phyloP scores from a whole-genome alignment of 1,140 invertebrate species.

The Cheumatopsyche charites region DNA sequence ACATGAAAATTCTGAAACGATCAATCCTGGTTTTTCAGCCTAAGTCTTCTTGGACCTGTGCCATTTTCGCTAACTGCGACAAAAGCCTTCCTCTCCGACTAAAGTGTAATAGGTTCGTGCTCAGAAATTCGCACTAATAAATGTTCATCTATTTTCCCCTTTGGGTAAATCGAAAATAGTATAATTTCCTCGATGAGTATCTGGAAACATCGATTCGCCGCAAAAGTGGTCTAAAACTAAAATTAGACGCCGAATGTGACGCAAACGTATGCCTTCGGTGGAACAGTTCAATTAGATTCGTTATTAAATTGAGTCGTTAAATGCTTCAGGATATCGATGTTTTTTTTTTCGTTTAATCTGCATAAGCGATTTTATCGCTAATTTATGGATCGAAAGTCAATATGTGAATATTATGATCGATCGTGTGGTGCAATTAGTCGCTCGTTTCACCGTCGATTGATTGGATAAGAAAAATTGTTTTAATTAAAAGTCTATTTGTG shows the following conservation, averaged over 20 bases:
- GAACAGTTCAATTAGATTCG: neutral
- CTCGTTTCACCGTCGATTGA: neutral
- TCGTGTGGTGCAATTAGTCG: too few species aligned
- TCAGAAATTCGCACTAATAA: too few species aligned
- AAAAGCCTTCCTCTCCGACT: neutral
- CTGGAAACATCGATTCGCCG: neutral
- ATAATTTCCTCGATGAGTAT: neutral
- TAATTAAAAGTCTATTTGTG: neutral
- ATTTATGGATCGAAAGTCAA: neutral
- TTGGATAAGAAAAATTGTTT: neutral
- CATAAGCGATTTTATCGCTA: neutral
- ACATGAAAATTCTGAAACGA: too few species aligned
- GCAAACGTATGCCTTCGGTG: neutral
- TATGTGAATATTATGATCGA: neutral
- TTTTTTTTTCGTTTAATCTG: constrained; percentile 10
- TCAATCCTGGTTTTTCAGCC: too few species aligned
- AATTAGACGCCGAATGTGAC: constrained; percentile 16
- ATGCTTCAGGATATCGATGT: neutral
- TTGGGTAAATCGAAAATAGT: too few species aligned
- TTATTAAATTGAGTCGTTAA: neutral
- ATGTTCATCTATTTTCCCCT: too few species aligned
- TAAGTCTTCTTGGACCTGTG: too few species aligned
- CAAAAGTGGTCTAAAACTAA: neutral
- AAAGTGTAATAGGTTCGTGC: neutral
- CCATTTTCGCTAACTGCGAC: neutral